A percentile compares a stretch with the other conserved stretches of the same genome.
Evolutionary conservation across 2,888 invertebrate species (phyloP).

Genomic region (Nebria salina): DNA sequence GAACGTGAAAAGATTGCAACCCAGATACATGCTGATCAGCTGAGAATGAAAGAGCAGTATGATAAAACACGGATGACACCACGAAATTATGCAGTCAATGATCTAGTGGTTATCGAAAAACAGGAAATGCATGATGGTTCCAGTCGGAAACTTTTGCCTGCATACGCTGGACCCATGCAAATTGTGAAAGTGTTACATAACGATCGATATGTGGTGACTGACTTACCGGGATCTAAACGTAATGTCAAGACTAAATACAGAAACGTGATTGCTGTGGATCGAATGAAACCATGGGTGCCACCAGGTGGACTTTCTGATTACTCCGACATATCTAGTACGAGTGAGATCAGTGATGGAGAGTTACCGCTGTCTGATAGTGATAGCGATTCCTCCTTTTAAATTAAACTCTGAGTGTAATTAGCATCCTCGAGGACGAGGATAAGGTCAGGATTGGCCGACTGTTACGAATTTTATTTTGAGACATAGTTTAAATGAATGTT

Average conservation of each 20-base stretch:
- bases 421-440: no score
- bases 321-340: not conserved
- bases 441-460: no score
- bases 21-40: not conserved
- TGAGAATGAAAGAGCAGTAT: not conserved
- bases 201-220: constrained; percentile 48
- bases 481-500: no score
- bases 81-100: not conserved
- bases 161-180: constrained; percentile 47
- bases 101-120: constrained; percentile 2
- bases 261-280: not conserved
- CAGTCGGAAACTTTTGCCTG: constrained; percentile 47
- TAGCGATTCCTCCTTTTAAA: no score
- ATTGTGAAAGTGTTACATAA: constrained; percentile 45
- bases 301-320: not conserved
- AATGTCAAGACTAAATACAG: not conserved
- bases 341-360: no score
- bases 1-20: not conserved
- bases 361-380: not conserved
- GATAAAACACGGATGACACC: constrained; percentile 10
- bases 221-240: constrained; percentile 45
- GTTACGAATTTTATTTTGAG: no score
- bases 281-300: constrained; percentile 4
- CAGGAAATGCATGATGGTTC: constrained; percentile 44
- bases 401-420: no score